These are phyloP conservation scores for Leptopterna dolabrata DNA, from an alignment of 2,888 invertebrate genomes.

Conservation along the genomic window DNA sequence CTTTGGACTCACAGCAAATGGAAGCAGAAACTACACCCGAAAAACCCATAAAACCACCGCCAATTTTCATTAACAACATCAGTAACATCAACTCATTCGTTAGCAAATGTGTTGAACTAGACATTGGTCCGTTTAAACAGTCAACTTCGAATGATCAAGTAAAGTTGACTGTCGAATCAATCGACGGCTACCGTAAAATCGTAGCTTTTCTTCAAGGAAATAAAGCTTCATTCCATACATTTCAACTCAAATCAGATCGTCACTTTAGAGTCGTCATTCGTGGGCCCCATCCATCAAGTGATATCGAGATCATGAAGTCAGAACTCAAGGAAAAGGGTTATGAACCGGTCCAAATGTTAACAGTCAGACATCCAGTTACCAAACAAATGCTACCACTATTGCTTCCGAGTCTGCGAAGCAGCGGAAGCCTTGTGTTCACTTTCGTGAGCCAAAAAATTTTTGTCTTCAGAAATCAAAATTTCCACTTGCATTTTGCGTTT, in stretches of 20 bases:
- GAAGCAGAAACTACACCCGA: background rate
- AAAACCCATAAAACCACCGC: constrained; percentile 20
- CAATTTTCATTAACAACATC: background rate
- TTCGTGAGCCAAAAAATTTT: no score
- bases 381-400: background rate
- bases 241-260: constrained; percentile 9
- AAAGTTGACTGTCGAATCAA: constrained; percentile 7
- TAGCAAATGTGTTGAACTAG: background rate
- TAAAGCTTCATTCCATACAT: background rate
- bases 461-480: no score
- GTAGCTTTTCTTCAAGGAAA: background rate
- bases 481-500: no score
- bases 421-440: no score
- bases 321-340: background rate
- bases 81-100: background rate
- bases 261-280: constrained; percentile 6
- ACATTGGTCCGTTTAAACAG: background rate
- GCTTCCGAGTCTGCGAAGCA: no score
- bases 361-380: constrained; percentile 11
- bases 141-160: background rate
- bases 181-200: constrained; percentile 14
- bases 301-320: background rate
- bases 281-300: background rate
- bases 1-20: background rate
- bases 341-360: background rate